Evolutionary conservation across 2,797 vertebrate genomes (phyloP).

Genomic region (Fringilla coelebs): DNA sequence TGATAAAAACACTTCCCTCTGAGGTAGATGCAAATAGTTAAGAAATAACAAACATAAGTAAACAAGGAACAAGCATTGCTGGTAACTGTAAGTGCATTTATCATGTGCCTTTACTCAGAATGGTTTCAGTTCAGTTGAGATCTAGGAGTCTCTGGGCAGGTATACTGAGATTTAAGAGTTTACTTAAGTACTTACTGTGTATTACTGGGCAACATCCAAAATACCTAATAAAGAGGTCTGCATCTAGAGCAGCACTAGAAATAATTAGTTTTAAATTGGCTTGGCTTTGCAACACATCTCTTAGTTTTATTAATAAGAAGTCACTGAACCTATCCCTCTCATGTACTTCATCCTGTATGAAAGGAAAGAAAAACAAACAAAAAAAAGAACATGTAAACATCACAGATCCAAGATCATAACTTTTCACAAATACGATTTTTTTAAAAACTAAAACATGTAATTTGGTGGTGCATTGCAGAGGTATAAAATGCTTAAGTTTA

Average conservation of each 20-base stretch:
- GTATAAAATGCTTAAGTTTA: not conserved
- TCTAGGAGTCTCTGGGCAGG: not conserved
- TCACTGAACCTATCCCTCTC: constrained; percentile 94
- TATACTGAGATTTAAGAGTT: not conserved
- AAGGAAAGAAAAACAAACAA: not conserved
- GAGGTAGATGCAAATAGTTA: not conserved
- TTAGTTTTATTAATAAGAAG: constrained; percentile 92
- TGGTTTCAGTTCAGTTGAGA: not conserved
- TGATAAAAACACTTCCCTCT: not conserved
- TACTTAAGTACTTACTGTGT: constrained; percentile 80
- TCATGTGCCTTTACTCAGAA: not conserved
- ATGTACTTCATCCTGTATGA: constrained; percentile 91
- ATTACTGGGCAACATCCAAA: constrained; percentile 90
- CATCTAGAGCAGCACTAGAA: constrained; percentile 90
- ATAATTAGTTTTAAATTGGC: constrained; percentile 88
- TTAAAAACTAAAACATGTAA: not conserved
- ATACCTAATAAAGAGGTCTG: constrained; percentile 87
- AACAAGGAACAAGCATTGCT: not conserved
- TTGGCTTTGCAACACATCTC: constrained; percentile 85
- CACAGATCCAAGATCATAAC: not conserved
- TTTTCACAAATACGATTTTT: not conserved
- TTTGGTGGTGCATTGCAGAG: not conserved
- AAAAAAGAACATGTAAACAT: not conserved
- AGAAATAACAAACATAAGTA: not conserved
- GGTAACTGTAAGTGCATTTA: not conserved